Evolutionary conservation across 2,888 invertebrate species (phyloP).

Genomic region (Deilephila porcellus): DNA sequence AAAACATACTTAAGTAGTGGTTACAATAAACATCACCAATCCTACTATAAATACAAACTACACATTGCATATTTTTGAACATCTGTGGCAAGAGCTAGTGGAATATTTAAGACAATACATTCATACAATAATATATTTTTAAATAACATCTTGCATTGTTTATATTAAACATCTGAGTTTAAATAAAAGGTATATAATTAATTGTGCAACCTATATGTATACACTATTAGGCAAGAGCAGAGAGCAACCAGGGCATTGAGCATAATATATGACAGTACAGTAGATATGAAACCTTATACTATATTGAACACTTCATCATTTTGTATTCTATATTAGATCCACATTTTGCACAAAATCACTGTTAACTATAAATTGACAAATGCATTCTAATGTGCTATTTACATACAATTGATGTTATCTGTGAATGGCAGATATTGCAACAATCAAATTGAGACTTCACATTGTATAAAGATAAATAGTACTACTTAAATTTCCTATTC

Average conservation of each 20-base stretch:
- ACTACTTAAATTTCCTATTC: background rate
- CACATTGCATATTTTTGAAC: background rate
- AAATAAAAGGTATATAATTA: background rate
- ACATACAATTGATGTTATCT: background rate
- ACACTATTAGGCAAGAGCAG: background rate
- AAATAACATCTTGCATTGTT: background rate
- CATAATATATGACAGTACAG: background rate
- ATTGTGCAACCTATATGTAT: slow-evolving; percentile 5
- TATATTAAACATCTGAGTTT: background rate
- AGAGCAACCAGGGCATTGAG: background rate
- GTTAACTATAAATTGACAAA: background rate
- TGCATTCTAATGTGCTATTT: background rate
- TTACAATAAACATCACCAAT: background rate
- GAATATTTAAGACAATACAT: slow-evolving; percentile 3
- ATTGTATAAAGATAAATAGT: background rate
- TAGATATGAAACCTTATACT: slow-evolving; percentile 17
- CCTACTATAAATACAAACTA: background rate
- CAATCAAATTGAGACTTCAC: slow-evolving; percentile 8
- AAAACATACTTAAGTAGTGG: background rate
- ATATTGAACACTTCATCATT: slow-evolving; percentile 25
- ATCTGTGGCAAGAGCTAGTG: slow-evolving; percentile 1
- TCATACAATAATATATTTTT: too few relatives aligned
- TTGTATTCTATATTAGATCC: background rate
- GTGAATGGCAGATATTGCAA: background rate
- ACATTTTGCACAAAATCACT: background rate